Conservation (phyloP, 1,140 invertebrate genomes). For the Adelges cooleyi region DNA sequence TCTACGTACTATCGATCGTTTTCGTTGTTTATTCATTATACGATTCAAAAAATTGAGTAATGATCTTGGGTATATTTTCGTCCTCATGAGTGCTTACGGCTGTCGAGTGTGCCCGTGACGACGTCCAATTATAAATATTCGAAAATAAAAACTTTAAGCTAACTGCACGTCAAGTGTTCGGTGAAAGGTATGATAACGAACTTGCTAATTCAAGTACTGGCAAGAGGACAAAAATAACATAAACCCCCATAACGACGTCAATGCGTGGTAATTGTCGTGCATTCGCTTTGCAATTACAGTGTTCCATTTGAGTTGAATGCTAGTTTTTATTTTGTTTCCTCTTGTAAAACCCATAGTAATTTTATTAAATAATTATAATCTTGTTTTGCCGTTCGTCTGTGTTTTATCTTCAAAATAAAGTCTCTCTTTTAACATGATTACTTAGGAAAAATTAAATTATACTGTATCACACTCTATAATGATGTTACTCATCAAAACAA, state of each 20-base stretch:
- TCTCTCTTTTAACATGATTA: too few relatives aligned
- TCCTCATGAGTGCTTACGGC: not conserved
- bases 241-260: not conserved
- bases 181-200: conserved; percentile 8
- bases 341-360: too few relatives aligned
- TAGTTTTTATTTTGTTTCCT: too few relatives aligned
- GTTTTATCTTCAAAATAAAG: too few relatives aligned
- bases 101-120: conserved; percentile 5
- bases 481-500: too few relatives aligned
- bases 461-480: too few relatives aligned
- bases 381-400: too few relatives aligned
- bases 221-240: not conserved
- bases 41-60: conserved; percentile 13
- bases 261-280: not conserved
- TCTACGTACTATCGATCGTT: conserved; percentile 4
- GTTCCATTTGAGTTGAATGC: too few relatives aligned
- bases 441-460: too few relatives aligned
- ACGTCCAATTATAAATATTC: conserved; percentile 22
- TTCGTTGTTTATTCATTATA: conserved; percentile 18
- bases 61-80: conserved; percentile 13
- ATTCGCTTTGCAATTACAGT: too few relatives aligned
- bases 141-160: not conserved
- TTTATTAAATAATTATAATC: too few relatives aligned
- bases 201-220: conserved; percentile 1
- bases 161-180: not conserved